Base-by-base conservation (phyloP, 2,888 invertebrate species). In the Aphrophora alni region DNA sequence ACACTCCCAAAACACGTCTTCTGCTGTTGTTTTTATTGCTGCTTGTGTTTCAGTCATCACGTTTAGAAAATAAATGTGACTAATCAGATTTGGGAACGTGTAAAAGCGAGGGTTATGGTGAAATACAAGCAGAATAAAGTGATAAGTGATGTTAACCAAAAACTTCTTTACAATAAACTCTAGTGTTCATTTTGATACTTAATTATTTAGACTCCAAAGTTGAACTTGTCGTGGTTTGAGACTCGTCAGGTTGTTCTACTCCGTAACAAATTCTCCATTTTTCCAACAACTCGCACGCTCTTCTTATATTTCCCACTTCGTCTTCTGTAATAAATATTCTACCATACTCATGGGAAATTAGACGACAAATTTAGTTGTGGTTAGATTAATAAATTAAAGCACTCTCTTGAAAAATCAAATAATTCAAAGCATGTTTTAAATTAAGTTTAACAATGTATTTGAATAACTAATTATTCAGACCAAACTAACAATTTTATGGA, bases 1-100 rank as follows among this genome's bases (percentile, higher is more conserved):
- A 59, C 59, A 59, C 59, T 59, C 59, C 59, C 59, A 59, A 59
- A 59, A 59, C 59, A 59, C 59, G 59, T 59, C 59, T 59, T 59
- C 59, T 14, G 59, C 59, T 59, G 59, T 59, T 59, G 59, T n/a
- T 59, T 59, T 59, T 59, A 59, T 59, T 59, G 59, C 59, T 21
- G 59, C 21, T 59, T 59, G 59, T 59, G 59, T 59, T 59, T n/a
- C 59, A 14, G 59, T 59, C 59, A 59, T 21, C 59, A 59, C 59
- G 59, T 59, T 59, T 59, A 8, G 59, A 59, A 59, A 59, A 59
- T 59, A 59, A 59, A 59, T 59, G 59, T 21, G 59, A 59, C 59
- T 59, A 59, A 59, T 59, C 59, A 59, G 59, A 59, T n/a, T 59
- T 59, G 1, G 59, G 59, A 21, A n/a, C 59, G 59, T 59, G 59